These are phyloP conservation scores for Fragum sueziense DNA, from an alignment of 2,888 invertebrate genomes.

Conservation along the genomic window DNA sequence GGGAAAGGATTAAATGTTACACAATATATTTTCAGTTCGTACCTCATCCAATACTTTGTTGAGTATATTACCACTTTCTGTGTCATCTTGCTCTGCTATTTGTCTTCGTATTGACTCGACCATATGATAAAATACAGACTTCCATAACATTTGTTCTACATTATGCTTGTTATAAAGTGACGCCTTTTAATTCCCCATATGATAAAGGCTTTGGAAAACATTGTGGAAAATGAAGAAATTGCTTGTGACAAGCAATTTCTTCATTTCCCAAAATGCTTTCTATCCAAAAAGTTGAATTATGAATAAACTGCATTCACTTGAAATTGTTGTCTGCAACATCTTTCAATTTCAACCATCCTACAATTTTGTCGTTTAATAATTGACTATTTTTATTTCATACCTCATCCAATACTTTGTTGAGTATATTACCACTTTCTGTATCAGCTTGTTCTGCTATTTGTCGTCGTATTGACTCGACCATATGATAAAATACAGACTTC, in stretches of 20 bases:
- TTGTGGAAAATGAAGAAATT: too few relatives aligned
- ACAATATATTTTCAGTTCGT: too few relatives aligned
- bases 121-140: constrained; percentile 91
- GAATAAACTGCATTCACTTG: too few relatives aligned
- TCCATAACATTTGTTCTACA: constrained; percentile 95
- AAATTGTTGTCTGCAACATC: too few relatives aligned
- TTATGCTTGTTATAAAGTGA: constrained; percentile 93
- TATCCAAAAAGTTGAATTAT: too few relatives aligned
- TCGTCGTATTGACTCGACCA: constrained; percentile 92
- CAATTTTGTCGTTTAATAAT: too few relatives aligned
- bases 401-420: constrained; percentile 90
- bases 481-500: constrained; percentile 93
- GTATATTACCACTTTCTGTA: constrained; percentile 86
- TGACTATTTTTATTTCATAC: constrained; percentile 70
- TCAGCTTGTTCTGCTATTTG: constrained; percentile 86
- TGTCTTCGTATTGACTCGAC: constrained; percentile 91
- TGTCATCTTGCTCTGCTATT: constrained; percentile 86
- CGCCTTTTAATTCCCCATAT: too few relatives aligned
- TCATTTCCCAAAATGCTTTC: too few relatives aligned
- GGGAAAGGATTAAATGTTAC: too few relatives aligned
- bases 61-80: constrained; percentile 87
- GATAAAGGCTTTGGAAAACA: too few relatives aligned
- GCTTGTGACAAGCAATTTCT: too few relatives aligned
- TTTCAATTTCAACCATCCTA: too few relatives aligned
- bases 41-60: constrained; percentile 89